Base-by-base conservation (phyloP, 2,888 invertebrate genomes). In the Nephrotoma guestfalica region DNA sequence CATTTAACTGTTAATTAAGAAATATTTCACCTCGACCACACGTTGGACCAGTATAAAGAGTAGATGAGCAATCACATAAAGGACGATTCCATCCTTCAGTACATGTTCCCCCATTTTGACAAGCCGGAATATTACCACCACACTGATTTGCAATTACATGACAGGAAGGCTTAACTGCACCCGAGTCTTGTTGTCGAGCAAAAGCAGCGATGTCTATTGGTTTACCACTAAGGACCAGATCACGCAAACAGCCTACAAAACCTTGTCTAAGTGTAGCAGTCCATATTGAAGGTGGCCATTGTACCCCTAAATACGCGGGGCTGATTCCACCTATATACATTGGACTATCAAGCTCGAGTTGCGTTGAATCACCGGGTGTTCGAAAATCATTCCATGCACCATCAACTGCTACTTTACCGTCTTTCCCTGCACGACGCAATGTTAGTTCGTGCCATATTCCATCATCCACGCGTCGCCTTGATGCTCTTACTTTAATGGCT, bases 51-150 rank as follows among this genome's bases (percentile, higher is more conserved):
- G 96, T 96, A 90, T 95, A 98, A 88, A 95, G 94, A 0, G 98
- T 98, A 47, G 94, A 94, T 9, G 97, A 95, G 91, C 99, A 99
- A 91, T 99, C 98, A 90, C 99, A 99, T 86, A 97, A 94, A 88
- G 96, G 96, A 87, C 98, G 93, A 92, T 98, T 98, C 98, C 98
- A 99, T 0, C 99, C 99, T 91, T 98, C 98, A 4, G 94, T 93
- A 91, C 99, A 99, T 40, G 93, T 92, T 0, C 97, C 98, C 2
- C 96, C 96, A 90, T 98, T 97, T 91, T 97, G 94, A 90, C 99
- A 99, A 0, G 98, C 98, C 15, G 95, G 95, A 84, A 95, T 95
- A 87, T 95, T 94, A 88, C 96, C 96, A 83, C 94, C 94, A 89
- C 97, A 97, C 89, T 96, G 96, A 88, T 95, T 94, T 88, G 95